phyloP scores from a whole-genome alignment of 64 coral and sea anemone species.

The Stylophora pistillata region DNA sequence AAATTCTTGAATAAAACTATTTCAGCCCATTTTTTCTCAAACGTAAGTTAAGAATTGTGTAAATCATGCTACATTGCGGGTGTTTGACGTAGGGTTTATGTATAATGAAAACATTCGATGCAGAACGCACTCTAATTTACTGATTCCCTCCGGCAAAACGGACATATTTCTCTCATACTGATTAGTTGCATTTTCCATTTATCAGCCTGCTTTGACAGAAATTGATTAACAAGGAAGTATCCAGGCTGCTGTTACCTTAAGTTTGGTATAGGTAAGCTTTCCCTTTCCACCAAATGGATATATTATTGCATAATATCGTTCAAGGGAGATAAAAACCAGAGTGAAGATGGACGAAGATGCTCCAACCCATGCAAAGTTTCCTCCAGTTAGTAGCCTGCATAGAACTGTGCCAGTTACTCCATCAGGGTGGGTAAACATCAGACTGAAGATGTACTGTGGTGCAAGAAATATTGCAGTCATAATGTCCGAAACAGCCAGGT shows the following conservation, averaged over 20 bases:
- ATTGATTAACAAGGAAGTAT: no score
- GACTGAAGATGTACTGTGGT: background rate
- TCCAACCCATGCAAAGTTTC: slow-evolving; percentile 11
- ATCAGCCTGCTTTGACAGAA: no score
- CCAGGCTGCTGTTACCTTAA: background rate
- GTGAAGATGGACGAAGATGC: background rate
- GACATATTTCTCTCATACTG: no score
- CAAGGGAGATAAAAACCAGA: background rate
- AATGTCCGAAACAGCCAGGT: slow-evolving; percentile 21
- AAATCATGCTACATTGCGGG: no score
- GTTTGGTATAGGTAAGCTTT: background rate
- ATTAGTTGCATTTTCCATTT: no score
- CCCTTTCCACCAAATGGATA: background rate
- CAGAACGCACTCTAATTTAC: no score
- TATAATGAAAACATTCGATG: no score
- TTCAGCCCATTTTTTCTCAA: no score
- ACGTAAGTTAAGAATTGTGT: no score
- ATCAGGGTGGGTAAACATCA: background rate
- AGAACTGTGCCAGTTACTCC: background rate
- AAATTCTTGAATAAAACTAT: no score
- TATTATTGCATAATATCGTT: slow-evolving; percentile 8
- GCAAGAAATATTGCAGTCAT: background rate
- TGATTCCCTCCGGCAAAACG: no score
- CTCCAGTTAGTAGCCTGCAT: background rate
- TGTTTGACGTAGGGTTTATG: no score